Percentiles rank a stretch among this genome's conserved stretches.
These are phyloP conservation scores for Atta cephalotes DNA, from an alignment of 1,140 invertebrate genomes.

Conservation along the genomic window DNA sequence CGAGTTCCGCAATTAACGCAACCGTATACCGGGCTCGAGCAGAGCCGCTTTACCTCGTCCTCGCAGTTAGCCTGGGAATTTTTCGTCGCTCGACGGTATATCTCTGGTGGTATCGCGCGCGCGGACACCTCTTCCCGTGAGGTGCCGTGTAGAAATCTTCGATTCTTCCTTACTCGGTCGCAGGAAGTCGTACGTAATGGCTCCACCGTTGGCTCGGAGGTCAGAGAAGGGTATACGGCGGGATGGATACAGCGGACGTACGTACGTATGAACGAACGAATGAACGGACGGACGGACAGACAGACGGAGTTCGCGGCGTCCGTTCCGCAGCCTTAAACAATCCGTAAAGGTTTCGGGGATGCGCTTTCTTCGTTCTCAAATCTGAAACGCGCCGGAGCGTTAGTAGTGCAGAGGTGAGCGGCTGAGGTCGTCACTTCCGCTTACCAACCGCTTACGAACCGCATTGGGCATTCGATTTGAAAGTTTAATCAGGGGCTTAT, in stretches of 20 bases:
- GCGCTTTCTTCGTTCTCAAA: slow-evolving; percentile 83
- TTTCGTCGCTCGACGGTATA: slow-evolving; percentile 49
- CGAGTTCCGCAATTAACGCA: slow-evolving; percentile 50
- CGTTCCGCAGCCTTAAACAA: slow-evolving; percentile 81
- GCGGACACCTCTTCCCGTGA: slow-evolving; percentile 52
- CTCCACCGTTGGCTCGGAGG: slow-evolving; percentile 67
- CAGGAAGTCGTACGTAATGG: slow-evolving; percentile 80
- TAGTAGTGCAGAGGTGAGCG: slow-evolving; percentile 86
- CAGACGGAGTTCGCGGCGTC: slow-evolving; percentile 46
- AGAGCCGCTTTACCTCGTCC: slow-evolving; percentile 18
- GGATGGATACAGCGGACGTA: slow-evolving; percentile 32
- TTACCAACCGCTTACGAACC: slow-evolving; percentile 80
- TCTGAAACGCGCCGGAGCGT: slow-evolving; percentile 80
- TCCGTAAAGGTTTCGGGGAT: slow-evolving; percentile 80
- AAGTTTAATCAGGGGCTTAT: slow-evolving; percentile 86
- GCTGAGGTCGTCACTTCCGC: slow-evolving; percentile 85
- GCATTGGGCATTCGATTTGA: slow-evolving; percentile 85
- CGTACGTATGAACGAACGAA: background rate
- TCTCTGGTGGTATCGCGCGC: slow-evolving; percentile 41
- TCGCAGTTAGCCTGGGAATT: slow-evolving; percentile 34
- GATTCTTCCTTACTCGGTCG: slow-evolving; percentile 70
- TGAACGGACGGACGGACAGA: background rate
- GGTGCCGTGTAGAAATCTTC: slow-evolving; percentile 61
- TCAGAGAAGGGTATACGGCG: slow-evolving; percentile 67
- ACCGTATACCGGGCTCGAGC: slow-evolving; percentile 25